phyloP scores from a whole-genome alignment of 2,888 invertebrate genomes.

The Rhopalosiphum nymphaeae region DNA sequence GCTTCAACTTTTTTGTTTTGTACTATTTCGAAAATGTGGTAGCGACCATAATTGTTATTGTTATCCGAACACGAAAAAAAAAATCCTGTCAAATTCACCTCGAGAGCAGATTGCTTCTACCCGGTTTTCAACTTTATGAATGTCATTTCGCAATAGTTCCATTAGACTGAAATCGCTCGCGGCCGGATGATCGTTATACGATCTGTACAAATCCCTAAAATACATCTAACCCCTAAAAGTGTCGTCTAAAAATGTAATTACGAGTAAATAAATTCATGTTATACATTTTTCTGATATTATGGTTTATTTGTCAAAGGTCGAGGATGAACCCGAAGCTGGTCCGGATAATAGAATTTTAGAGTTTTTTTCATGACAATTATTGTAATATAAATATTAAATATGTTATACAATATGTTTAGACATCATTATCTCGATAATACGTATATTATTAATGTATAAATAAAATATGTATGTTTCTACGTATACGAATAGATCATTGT shows the following conservation, averaged over 20 bases:
- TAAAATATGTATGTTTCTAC: not conserved
- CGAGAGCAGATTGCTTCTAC: slow-evolving; percentile 28
- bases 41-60: slow-evolving; percentile 48
- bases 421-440: not conserved
- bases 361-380: not conserved
- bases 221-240: not conserved
- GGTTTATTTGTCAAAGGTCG: not conserved
- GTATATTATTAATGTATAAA: not conserved
- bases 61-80: slow-evolving; percentile 45
- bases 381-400: too few species aligned
- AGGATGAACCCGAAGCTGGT: not conserved
- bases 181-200: not conserved
- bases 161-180: not conserved
- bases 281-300: not conserved
- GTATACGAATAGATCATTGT: not conserved
- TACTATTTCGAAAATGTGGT: slow-evolving; percentile 20
- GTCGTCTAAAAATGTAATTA: not conserved
- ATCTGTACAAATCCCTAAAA: not conserved
- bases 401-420: too few species aligned
- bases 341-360: not conserved
- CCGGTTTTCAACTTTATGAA: slow-evolving; percentile 1
- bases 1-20: slow-evolving; percentile 43
- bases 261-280: not conserved
- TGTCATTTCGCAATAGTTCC: slow-evolving; percentile 28
- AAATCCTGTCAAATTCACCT: slow-evolving; percentile 41